Percentiles rank a stretch among this genome's conserved stretches.
phyloP scores from a whole-genome alignment of 1,140 invertebrate genomes.

The Geopemphigus sp. region DNA sequence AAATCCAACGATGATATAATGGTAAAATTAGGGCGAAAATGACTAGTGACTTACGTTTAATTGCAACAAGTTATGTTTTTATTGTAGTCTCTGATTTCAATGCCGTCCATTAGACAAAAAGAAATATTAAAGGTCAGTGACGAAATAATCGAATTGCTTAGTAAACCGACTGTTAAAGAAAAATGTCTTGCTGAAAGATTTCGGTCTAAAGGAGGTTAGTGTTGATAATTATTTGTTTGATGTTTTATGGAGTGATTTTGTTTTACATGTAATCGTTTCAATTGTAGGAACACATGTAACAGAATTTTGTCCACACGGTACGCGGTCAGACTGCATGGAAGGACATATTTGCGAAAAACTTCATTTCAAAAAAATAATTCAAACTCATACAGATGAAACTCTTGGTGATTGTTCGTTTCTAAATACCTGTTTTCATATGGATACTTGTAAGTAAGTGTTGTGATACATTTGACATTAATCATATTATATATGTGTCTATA shows the following conservation, averaged over 20 bases:
- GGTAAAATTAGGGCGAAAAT: constrained; percentile 56
- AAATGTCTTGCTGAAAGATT: constrained; percentile 90
- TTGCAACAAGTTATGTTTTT: constrained; percentile 48
- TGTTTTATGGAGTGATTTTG: too few relatives aligned
- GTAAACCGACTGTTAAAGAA: constrained; percentile 94
- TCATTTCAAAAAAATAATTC: constrained; percentile 97
- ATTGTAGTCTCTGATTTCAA: constrained; percentile 78
- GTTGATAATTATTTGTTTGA: neutral
- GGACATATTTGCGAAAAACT: constrained; percentile 76
- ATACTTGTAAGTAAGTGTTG: constrained; percentile 81
- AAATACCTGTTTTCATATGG: constrained; percentile 99
- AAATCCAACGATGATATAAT: constrained; percentile 66
- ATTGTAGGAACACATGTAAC: constrained; percentile 66
- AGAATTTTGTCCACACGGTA: constrained; percentile 96
- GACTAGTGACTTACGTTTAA: too few relatives aligned
- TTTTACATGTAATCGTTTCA: neutral
- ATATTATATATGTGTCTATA: too few relatives aligned
- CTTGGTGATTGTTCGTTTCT: constrained; percentile 96
- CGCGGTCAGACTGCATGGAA: constrained; percentile 79
- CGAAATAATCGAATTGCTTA: constrained; percentile 90
- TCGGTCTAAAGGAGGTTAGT: constrained; percentile 81
- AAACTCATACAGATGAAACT: constrained; percentile 92
- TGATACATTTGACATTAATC: too few relatives aligned
- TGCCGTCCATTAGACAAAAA: constrained; percentile 91
- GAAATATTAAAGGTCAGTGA: constrained; percentile 94